Percentiles rank a stretch among this genome's conserved stretches.
phyloP scores from a whole-genome alignment of 2,888 invertebrate species.

The Blastobasis adustella region DNA sequence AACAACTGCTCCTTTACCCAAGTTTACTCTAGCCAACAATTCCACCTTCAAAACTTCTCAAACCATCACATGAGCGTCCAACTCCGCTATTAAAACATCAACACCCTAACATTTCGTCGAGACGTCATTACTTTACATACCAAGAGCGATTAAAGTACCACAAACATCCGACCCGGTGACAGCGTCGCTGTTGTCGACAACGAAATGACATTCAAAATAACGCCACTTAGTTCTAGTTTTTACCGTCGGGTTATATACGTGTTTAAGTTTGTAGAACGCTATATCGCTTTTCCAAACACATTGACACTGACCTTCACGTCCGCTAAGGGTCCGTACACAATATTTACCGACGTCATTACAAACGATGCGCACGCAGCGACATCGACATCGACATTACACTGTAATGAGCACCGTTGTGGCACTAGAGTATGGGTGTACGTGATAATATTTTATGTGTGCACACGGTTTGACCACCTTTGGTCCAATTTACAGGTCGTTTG shows the following conservation, averaged over 20 bases:
- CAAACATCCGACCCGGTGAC: no score
- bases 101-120: no score
- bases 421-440: background rate
- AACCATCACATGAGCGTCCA: no score
- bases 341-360: constrained; percentile 4
- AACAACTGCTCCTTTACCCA: no score
- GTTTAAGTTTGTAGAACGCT: background rate
- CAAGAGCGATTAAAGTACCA: constrained; percentile 1
- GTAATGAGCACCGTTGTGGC: constrained; percentile 1
- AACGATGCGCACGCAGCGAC: background rate
- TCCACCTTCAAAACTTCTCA: no score
- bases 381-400: background rate
- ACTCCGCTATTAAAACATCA: no score
- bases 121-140: no score
- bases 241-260: constrained; percentile 13
- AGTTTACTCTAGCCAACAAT: no score
- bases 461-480: background rate
- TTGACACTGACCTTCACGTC: constrained; percentile 2
- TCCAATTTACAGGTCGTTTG: background rate
- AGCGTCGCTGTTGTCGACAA: no score
- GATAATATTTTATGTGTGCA: background rate
- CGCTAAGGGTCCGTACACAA: background rate
- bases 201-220: no score
- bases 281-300: background rate
- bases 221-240: background rate